A percentile compares a stretch with the other conserved stretches of the same genome.
Conservation (phyloP, 2,113 vertebrate genomes). For the Bettongia penicillata region DNA sequence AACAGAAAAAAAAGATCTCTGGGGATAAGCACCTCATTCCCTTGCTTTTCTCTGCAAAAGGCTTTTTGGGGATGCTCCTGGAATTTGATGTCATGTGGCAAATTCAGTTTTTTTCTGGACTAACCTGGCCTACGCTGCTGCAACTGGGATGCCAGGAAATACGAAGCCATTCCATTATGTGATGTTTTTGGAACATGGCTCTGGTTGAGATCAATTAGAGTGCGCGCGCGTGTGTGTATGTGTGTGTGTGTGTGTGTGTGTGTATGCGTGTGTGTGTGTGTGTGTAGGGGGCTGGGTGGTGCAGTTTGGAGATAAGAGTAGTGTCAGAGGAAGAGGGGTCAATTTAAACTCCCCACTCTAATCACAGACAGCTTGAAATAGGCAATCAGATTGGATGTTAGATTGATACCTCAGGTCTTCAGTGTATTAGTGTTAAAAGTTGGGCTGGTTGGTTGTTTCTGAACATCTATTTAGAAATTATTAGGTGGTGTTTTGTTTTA, state of each 20-base stretch:
- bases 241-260: background rate
- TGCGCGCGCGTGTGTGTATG: background rate
- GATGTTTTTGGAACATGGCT: slow-evolving; percentile 49
- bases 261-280: background rate
- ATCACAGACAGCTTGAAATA: background rate
- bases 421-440: background rate
- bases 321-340: slow-evolving; percentile 27
- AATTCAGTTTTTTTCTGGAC: slow-evolving; percentile 64
- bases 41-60: slow-evolving; percentile 56
- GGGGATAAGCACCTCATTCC: slow-evolving; percentile 54
- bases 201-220: background rate
- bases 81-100: slow-evolving; percentile 34
- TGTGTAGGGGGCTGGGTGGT: background rate
- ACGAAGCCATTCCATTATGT: background rate
- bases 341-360: slow-evolving; percentile 1
- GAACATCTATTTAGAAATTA: slow-evolving; percentile 24
- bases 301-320: background rate
- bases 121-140: slow-evolving; percentile 64
- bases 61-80: slow-evolving; percentile 63
- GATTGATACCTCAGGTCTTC: slow-evolving; percentile 30
- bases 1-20: slow-evolving; percentile 29
- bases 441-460: background rate
- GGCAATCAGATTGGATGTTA: slow-evolving; percentile 5
- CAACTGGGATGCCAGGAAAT: slow-evolving; percentile 61
- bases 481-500: slow-evolving; percentile 35